phyloP scores from a whole-genome alignment of 2,888 invertebrate species.

The Alentia gelatinosa region DNA sequence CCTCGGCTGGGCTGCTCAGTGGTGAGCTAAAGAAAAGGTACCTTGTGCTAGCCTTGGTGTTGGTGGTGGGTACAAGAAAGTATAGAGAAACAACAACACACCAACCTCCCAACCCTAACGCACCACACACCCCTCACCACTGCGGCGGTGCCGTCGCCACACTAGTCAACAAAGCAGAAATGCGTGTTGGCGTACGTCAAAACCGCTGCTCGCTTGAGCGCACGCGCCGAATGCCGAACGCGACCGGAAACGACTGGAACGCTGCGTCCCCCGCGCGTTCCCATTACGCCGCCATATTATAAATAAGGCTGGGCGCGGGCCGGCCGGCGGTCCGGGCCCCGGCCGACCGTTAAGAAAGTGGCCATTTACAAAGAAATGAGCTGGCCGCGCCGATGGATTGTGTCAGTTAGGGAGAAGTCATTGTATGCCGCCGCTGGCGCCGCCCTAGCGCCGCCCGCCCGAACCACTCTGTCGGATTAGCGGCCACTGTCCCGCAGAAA shows the following conservation, averaged over 20 bases:
- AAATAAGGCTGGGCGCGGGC: background rate
- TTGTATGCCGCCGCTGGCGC: background rate
- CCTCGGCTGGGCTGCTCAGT: background rate
- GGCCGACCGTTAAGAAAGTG: constrained; percentile 41
- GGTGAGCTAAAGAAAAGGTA: no score
- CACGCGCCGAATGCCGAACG: background rate
- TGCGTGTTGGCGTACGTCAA: background rate
- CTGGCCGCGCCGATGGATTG: constrained; percentile 8
- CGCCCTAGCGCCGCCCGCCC: background rate
- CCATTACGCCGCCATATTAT: constrained; percentile 36
- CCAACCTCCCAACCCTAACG: background rate
- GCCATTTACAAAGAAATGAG: constrained; percentile 52
- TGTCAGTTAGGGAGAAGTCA: background rate
- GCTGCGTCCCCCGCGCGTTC: background rate
- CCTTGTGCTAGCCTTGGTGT: background rate
- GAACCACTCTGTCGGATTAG: constrained; percentile 36
- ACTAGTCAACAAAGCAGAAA: background rate
- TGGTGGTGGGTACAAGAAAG: background rate
- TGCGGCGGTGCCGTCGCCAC: no score
- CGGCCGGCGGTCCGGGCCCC: background rate
- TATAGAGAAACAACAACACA: background rate
- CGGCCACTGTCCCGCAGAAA: constrained; percentile 23
- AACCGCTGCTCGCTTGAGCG: background rate
- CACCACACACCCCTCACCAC: no score
- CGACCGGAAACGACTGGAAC: background rate